Evolutionary conservation across 2,113 vertebrate species (phyloP).

Genomic region (Stercorarius parasiticus): DNA sequence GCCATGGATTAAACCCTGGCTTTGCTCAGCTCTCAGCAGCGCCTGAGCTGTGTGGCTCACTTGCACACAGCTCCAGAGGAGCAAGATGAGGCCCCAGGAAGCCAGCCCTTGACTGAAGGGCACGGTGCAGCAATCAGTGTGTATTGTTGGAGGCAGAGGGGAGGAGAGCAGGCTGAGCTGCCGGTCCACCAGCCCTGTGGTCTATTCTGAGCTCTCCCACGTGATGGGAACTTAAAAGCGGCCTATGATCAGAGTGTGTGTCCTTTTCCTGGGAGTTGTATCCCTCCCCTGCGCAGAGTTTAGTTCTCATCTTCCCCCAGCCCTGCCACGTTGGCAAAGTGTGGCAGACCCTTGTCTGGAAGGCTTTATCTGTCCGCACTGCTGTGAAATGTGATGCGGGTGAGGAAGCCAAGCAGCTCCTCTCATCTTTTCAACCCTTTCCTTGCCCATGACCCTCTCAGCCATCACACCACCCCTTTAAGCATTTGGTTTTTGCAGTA

Average conservation of each 20-base stretch:
- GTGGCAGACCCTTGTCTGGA: neutral
- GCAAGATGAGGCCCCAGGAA: slow-evolving; percentile 38
- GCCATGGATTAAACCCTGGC: fast-evolving
- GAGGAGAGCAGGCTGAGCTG: slow-evolving; percentile 18
- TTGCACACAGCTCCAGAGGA: neutral
- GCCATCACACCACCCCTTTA: neutral
- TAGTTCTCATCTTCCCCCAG: neutral
- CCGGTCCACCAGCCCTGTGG: neutral
- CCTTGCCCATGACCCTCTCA: neutral
- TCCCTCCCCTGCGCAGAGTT: neutral
- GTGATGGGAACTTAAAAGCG: slow-evolving; percentile 49
- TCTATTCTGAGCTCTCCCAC: slow-evolving; percentile 63
- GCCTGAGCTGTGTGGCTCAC: neutral
- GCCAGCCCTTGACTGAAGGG: slow-evolving; percentile 63
- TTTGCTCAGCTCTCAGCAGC: neutral
- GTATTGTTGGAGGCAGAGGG: slow-evolving; percentile 31
- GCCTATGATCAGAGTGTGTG: neutral
- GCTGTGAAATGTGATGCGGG: neutral
- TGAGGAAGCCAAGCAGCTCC: neutral
- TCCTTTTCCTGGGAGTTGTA: neutral
- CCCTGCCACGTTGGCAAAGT: neutral
- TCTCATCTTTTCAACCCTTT: neutral
- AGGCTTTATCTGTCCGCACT: neutral
- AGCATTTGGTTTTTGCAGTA: neutral
- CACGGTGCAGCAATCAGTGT: neutral